phyloP scores from a whole-genome alignment of 1,140 invertebrate species.

The Oryzaephilus surinamensis region DNA sequence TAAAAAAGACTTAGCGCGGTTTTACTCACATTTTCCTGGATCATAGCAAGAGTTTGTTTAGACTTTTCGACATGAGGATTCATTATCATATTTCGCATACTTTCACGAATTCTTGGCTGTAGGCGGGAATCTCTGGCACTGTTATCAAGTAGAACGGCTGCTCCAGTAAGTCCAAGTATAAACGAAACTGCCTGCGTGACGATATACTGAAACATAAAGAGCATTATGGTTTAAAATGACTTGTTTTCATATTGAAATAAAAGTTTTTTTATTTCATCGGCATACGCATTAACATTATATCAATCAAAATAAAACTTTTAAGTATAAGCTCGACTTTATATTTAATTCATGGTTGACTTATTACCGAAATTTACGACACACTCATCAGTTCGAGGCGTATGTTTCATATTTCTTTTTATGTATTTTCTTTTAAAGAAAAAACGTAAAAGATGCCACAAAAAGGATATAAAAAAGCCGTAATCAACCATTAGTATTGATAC shows the following conservation, averaged over 20 bases:
- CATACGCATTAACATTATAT: background rate
- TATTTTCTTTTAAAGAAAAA: no score
- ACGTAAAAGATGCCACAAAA: no score
- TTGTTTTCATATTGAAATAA: no score
- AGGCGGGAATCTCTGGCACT: conserved; percentile 67
- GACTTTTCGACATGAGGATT: conserved; percentile 55
- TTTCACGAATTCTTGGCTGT: conserved; percentile 58
- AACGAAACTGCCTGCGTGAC: conserved; percentile 59
- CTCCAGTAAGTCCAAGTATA: conserved; percentile 58
- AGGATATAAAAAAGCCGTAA: no score
- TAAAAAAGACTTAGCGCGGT: background rate
- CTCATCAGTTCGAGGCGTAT: no score
- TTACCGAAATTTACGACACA: no score
- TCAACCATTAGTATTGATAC: no score
- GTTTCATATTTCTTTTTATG: no score
- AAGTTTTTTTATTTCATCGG: background rate
- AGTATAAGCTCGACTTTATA: no score
- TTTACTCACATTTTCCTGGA: conserved; percentile 72
- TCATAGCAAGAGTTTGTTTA: conserved; percentile 53
- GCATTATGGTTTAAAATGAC: no score
- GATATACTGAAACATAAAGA: conserved; percentile 49
- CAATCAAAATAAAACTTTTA: no score
- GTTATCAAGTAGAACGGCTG: conserved; percentile 65
- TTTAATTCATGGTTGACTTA: no score
- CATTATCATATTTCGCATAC: conserved; percentile 59